Evolutionary conservation across 1,140 invertebrate genomes (phyloP), one percentile per base, ranked within the genome.

Genomic region (Harlomillsia oculata): DNA sequence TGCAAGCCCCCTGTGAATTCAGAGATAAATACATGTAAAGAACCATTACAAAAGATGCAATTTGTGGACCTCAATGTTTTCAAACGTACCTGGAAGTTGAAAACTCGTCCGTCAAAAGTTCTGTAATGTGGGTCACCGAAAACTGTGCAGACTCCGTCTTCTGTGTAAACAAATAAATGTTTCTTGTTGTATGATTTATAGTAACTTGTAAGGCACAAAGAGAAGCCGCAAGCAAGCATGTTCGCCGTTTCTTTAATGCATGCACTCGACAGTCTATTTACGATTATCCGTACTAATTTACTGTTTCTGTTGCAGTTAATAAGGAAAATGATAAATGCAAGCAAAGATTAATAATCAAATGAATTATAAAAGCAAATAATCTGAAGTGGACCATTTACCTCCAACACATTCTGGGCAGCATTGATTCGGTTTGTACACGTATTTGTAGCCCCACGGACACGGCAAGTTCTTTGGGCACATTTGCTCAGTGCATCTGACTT

Each of bases 81-180:
- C 11, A 16, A 30, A 37, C 58, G 16, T 72, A 73, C 66, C 54
- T 91, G 89, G 68, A 94, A 95, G 67, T 84, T 91, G 69, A 86
- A 90, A 57, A 89, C 86, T 66, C 85, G 83, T 18, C 90, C 90
- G 67, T 96, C 92, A 69, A 94, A 96, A 5, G 89, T 93, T 63
- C 85, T 81, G 69, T 93, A 95, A 68, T 95, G 89, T 1, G 90
- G 89, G 72, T 95, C 89, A 1, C 90, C 90, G 69, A 89, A 95
- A 0, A 91, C 89, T 0, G 87, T 87, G 70, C 91, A 95, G 0
- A 89, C 83, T 5, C 87, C 89, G 50, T 91, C 85, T 52, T 77
- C 82, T 83, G 67, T 28, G 72, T 74, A 68, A 66, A 50, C 66
- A 67, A 65, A 62, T 62, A 57, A 56, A 53, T 25, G 52, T 62